Base-by-base conservation (phyloP, 2,113 vertebrate genomes). In the human region DNA sequence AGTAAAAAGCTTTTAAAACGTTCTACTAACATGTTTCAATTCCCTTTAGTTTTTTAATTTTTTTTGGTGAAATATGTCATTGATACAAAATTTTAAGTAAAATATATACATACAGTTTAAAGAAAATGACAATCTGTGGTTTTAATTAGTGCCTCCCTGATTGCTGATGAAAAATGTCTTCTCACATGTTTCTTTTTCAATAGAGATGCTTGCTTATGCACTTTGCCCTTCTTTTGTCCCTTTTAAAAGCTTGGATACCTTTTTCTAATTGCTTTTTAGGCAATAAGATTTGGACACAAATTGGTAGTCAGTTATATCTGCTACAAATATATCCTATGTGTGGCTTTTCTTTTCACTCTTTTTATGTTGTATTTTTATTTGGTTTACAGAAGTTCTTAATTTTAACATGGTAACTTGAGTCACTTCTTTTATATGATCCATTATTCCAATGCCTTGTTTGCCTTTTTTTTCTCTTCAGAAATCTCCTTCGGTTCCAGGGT, bases 111-210 rank as follows among this genome's bases (percentile, higher is more conserved):
- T 18, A 45, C 2, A 61, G 4, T 40, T 73, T 91, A 73, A 78
- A 18, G 27, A 94, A 93, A 96, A 85, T 30, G 50, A 92, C 22
- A 78, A 25, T 83, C 87, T 57, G 57, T 59, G 61, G 30, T 66
- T 85, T 94, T 90, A 90, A 87, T 94, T 57, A 90, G 55, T 30
- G 81, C 94, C 82, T 76, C 43, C 30, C 68, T 78, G 59, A 72
- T 82, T 79, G 68, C 4, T 40, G 83, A 66, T 55, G 50, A 95
- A 85, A 17, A 95, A 20, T 75, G 82, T 79, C 38, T 88, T 93
- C 25, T 90, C 70, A 23, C 30, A 89, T n/a, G 18, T 73, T 88
- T 73, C n/a, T 94, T 85, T 23, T 90, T 72, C 59, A 78, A 14
- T 8, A 43, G 35, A 90, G 82, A 83, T 88, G 59, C 25, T 83